Evolutionary conservation across 2,888 invertebrate species (phyloP).

Genomic region (Tholera decimalis): DNA sequence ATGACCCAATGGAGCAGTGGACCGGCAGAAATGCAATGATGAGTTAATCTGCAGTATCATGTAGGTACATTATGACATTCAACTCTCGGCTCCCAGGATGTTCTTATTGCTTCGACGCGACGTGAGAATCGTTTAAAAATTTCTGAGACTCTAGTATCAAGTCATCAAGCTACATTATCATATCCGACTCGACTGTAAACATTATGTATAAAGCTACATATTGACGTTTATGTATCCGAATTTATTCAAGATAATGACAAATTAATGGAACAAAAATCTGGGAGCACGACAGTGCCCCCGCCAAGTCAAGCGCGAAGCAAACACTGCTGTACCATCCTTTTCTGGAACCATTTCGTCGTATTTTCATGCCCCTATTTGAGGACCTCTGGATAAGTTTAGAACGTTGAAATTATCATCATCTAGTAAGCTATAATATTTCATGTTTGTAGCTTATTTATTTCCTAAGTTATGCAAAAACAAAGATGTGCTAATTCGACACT

Average conservation of each 20-base stretch:
- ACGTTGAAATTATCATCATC: no score
- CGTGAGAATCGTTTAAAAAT: slow-evolving; percentile 29
- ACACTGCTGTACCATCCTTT: no score
- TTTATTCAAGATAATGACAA: background rate
- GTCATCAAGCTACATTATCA: slow-evolving; percentile 28
- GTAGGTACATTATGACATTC: slow-evolving; percentile 28
- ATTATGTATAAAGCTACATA: background rate
- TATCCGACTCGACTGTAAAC: slow-evolving; percentile 6
- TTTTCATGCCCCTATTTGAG: no score
- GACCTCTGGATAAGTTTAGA: no score
- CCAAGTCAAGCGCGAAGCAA: no score
- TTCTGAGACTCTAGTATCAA: slow-evolving; percentile 10
- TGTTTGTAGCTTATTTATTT: no score
- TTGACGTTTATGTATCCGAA: slow-evolving; percentile 13
- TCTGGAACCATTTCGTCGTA: no score
- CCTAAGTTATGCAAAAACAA: no score
- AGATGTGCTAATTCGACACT: no score
- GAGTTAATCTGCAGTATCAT: slow-evolving; percentile 55
- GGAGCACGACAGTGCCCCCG: no score
- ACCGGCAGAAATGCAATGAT: slow-evolving; percentile 39
- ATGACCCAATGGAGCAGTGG: slow-evolving; percentile 33
- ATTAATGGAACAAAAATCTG: background rate
- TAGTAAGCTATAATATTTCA: no score
- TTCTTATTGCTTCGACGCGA: slow-evolving; percentile 21
- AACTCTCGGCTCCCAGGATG: slow-evolving; percentile 28